Evolutionary conservation across 2,113 vertebrate genomes (phyloP).

Genomic region (Pelusios castaneus): DNA sequence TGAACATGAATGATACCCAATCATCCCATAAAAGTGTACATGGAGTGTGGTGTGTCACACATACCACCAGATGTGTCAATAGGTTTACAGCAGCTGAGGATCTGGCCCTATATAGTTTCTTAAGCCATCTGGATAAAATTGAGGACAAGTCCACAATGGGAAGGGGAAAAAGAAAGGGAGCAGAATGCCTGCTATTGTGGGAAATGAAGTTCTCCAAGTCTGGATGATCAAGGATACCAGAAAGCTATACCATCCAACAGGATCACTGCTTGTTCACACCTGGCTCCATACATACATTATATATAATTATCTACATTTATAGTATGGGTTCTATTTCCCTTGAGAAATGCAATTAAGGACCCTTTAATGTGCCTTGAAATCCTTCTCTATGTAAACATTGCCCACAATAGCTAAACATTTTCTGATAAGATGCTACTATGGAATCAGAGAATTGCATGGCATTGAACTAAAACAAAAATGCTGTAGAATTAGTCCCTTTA

Average conservation of each 20-base stretch:
- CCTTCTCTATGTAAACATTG: conserved; percentile 22
- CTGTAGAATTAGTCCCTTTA: conserved; percentile 3
- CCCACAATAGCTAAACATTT: neutral
- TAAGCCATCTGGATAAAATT: neutral
- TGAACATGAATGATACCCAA: too few species aligned
- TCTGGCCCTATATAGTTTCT: neutral
- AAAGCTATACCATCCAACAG: neutral
- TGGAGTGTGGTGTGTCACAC: too few species aligned
- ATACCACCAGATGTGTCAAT: neutral
- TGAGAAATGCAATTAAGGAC: neutral
- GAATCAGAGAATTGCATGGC: neutral
- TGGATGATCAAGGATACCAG: neutral
- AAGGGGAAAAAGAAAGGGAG: neutral
- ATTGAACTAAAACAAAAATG: conserved; percentile 13
- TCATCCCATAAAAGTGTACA: too few species aligned
- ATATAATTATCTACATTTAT: neutral
- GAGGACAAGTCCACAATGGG: neutral
- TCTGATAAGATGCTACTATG: neutral
- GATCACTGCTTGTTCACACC: neutral
- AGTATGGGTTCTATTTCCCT: neutral
- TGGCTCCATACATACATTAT: neutral
- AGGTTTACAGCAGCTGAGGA: neutral
- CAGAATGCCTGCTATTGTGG: fast-evolving
- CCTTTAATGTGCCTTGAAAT: neutral
- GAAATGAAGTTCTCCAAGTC: neutral